Conservation (phyloP, 2,797 vertebrate species). For the Cygnus olor region DNA sequence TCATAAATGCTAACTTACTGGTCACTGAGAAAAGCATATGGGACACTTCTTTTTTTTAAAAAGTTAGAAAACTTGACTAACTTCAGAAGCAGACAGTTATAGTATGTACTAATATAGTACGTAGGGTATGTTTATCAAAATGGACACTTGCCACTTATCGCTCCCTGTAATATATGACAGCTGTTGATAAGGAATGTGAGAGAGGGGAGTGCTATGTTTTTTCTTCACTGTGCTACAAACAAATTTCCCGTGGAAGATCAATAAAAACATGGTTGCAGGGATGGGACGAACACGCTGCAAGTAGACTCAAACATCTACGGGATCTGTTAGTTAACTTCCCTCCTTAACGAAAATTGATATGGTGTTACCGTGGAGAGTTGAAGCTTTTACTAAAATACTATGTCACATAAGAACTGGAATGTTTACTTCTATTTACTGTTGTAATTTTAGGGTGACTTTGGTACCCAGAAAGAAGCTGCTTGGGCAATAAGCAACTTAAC, state of each 20-base stretch:
- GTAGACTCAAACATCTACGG: fast-evolving
- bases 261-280: neutral
- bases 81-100: neutral
- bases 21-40: neutral
- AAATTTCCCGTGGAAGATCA: fast-evolving
- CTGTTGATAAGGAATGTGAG: neutral
- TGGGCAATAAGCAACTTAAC: constrained; percentile 99
- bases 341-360: fast-evolving
- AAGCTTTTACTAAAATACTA: neutral
- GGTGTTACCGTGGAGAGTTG: fast-evolving
- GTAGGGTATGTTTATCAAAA: neutral
- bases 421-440: neutral
- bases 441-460: constrained; percentile 93
- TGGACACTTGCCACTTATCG: neutral
- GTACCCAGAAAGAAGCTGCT: constrained; percentile 98
- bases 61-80: neutral
- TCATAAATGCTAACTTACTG: neutral
- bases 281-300: neutral
- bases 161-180: neutral
- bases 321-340: neutral
- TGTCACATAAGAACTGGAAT: fast-evolving
- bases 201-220: neutral
- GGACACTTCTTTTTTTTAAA: neutral
- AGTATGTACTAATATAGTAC: neutral
- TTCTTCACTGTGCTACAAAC: neutral